Percentiles rank a stretch among this genome's conserved stretches.
phyloP scores from a whole-genome alignment of 2,797 vertebrate genomes.

The Schizopygopsis pylzovi region DNA sequence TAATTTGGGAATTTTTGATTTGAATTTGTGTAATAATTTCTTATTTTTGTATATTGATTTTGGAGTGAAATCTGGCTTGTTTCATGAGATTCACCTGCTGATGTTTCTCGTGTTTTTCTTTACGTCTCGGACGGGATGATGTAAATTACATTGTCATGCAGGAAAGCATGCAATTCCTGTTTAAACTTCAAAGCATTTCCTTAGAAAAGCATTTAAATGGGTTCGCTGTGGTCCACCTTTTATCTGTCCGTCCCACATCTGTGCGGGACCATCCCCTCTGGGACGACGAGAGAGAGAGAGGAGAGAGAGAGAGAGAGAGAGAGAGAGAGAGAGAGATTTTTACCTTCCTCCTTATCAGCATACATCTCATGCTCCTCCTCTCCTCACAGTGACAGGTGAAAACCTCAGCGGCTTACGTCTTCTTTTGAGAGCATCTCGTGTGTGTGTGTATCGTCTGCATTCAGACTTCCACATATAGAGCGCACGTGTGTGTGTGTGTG shows the following conservation, averaged over 20 bases:
- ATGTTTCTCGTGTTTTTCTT: neutral
- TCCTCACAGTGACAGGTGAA: constrained; percentile 35
- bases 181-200: constrained; percentile 39
- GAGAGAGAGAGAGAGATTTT: neutral
- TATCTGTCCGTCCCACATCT: constrained; percentile 19
- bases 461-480: constrained; percentile 12
- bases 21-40: neutral
- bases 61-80: neutral
- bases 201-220: constrained; percentile 36
- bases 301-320: neutral
- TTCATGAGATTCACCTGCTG: neutral
- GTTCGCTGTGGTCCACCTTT: constrained; percentile 35
- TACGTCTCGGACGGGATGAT: neutral
- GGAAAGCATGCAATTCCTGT: constrained; percentile 14
- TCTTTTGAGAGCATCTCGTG: neutral
- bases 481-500: constrained; percentile 44
- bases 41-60: neutral
- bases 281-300: constrained; percentile 2
- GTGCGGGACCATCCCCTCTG: constrained; percentile 40
- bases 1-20: neutral
- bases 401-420: neutral
- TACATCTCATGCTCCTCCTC: constrained; percentile 37
- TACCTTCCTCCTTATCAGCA: constrained; percentile 32
- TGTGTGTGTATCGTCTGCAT: neutral
- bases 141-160: constrained; percentile 28